A percentile compares a stretch with the other conserved stretches of the same genome.
Conservation (phyloP, 2,113 vertebrate species). For the western clawed frog (Xenopus tropicalis) region UCB_Xtro_10.0 CM004447.2:136600501-136601000, state of each 20-base stretch:
- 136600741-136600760: too few species aligned
- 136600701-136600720: conserved; percentile 50
- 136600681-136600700: conserved; percentile 76
- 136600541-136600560: conserved; percentile 59
- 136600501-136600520: conserved; percentile 15
- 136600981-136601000: not conserved
- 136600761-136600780: too few species aligned
- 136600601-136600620: conserved; percentile 65
- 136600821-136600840: too few species aligned
- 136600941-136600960: too few species aligned
- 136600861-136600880: too few species aligned
- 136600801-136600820: too few species aligned
- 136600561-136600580: conserved; percentile 58
- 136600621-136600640: conserved; percentile 64
- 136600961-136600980: conserved; percentile 43
- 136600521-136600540: conserved; percentile 56
- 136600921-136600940: too few species aligned
- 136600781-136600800: too few species aligned
- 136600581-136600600: conserved; percentile 59
- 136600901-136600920: too few species aligned
- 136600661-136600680: conserved; percentile 71
- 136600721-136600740: conserved; percentile 53
- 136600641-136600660: conserved; percentile 72
- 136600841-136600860: too few species aligned
- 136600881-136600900: too few species aligned